These are phyloP conservation scores for Eutrigla gurnardus DNA, from an alignment of 2,797 vertebrate genomes.

Conservation along the genomic window DNA sequence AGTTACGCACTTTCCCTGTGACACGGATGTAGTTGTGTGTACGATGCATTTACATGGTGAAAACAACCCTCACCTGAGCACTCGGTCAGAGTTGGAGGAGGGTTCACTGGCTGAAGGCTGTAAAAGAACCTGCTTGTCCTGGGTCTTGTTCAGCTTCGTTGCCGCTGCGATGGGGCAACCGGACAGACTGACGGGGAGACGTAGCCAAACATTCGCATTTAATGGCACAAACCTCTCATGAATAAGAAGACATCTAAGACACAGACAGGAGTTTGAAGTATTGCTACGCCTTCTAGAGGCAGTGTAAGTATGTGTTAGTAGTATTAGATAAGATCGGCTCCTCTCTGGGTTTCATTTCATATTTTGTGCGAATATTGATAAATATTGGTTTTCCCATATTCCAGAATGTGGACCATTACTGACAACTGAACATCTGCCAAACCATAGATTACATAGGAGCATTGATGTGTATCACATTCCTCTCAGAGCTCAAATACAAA, in stretches of 20 bases:
- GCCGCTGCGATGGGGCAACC: slow-evolving; percentile 98
- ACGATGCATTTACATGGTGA: neutral
- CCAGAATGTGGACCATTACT: neutral
- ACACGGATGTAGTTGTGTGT: neutral
- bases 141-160: slow-evolving; percentile 93
- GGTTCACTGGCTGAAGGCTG: slow-evolving; percentile 88
- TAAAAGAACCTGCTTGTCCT: slow-evolving; percentile 87
- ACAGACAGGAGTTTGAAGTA: neutral
- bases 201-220: slow-evolving; percentile 23
- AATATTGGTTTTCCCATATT: neutral
- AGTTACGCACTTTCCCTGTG: neutral
- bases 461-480: neutral
- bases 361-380: neutral
- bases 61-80: slow-evolving; percentile 88
- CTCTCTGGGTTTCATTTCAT: neutral
- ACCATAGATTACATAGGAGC: neutral
- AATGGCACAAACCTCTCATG: neutral
- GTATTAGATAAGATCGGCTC: slow-evolving; percentile 25
- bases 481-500: neutral
- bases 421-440: neutral
- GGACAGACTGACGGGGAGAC: slow-evolving; percentile 85
- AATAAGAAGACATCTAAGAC: neutral
- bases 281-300: neutral
- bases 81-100: slow-evolving; percentile 92
- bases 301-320: slow-evolving; percentile 45